A percentile compares a stretch with the other conserved stretches of the same genome.
Evolutionary conservation across 2,797 vertebrate species (phyloP).

Genomic region (Acipenser oxyrinchus): DNA sequence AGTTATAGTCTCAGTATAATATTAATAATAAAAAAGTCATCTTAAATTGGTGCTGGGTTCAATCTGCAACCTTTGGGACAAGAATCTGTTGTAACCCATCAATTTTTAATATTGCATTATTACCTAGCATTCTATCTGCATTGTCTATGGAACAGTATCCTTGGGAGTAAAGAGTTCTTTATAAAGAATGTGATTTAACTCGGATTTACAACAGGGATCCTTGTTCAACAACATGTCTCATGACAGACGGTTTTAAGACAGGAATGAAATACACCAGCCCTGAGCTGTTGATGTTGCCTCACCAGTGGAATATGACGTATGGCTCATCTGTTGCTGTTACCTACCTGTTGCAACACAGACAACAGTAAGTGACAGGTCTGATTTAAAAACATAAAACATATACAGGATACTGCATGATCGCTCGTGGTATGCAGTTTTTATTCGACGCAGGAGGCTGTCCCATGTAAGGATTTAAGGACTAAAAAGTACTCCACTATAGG

Average conservation of each 20-base stretch:
- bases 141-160: background rate
- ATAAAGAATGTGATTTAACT: background rate
- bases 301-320: background rate
- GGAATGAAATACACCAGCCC: background rate
- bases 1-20: no score
- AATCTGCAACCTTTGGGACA: conserved; percentile 1
- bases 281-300: no score
- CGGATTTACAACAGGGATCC: background rate
- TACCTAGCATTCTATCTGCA: background rate
- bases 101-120: background rate
- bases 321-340: background rate
- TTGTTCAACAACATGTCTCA: background rate
- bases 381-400: background rate
- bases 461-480: no score
- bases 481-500: no score
- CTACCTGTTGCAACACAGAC: background rate
- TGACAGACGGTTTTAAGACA: background rate
- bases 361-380: background rate
- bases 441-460: no score
- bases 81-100: background rate
- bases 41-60: no score
- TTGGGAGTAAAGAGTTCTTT: background rate
- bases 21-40: no score
- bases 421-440: no score
- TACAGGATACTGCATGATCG: background rate